Conservation (phyloP, 53 echinoderm and acorn worm species). For the Astropecten irregularis region DNA sequence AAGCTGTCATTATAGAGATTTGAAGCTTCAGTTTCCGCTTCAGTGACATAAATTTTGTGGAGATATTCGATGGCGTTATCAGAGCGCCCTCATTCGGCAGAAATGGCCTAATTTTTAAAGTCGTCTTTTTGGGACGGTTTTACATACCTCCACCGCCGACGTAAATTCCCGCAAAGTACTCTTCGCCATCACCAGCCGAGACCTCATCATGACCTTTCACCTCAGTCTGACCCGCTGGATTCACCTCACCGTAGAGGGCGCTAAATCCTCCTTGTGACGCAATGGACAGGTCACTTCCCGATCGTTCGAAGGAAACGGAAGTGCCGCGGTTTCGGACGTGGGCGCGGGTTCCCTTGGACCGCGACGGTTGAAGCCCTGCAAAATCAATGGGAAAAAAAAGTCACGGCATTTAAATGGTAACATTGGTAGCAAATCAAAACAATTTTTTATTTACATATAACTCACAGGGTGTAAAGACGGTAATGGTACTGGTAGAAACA, state of each 20-base stretch:
- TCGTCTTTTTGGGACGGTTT: too few species aligned
- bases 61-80: too few species aligned
- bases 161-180: conserved; percentile 28
- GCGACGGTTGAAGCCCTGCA: neutral
- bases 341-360: neutral
- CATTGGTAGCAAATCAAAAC: too few species aligned
- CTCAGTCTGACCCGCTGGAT: neutral
- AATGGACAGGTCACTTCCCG: conserved; percentile 17
- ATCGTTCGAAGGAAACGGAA: conserved; percentile 13
- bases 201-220: neutral
- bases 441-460: too few species aligned
- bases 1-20: too few species aligned
- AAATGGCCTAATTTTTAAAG: too few species aligned
- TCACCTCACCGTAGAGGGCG: conserved; percentile 34
- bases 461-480: too few species aligned
- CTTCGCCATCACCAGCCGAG: neutral
- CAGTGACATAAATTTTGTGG: too few species aligned
- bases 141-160: conserved; percentile 36
- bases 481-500: too few species aligned
- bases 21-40: too few species aligned
- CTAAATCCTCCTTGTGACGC: conserved; percentile 48
- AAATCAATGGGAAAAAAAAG: neutral
- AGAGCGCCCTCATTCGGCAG: too few species aligned
- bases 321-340: conserved; percentile 24
- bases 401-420: neutral